Conservation (phyloP, 1,140 invertebrate genomes). For the Saxidomus purpurata region DNA sequence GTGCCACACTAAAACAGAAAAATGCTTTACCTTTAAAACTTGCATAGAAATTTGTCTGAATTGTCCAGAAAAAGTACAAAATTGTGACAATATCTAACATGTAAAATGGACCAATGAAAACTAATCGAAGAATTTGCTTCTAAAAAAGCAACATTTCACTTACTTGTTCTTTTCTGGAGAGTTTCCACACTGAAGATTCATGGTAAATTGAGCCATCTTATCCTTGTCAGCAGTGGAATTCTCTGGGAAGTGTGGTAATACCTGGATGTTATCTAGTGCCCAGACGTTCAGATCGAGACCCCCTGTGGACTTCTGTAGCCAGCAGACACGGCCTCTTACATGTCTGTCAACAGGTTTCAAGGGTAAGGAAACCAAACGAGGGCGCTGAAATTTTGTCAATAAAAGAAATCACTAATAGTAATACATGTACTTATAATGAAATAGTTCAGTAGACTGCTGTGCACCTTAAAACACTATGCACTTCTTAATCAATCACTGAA, state of each 20-base stretch:
- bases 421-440: too few species aligned
- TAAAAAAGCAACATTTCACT: background rate
- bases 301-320: constrained; percentile 83
- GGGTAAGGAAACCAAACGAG: constrained; percentile 73
- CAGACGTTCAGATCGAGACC: constrained; percentile 83
- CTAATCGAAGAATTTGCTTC: too few species aligned
- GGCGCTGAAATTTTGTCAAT: constrained; percentile 65
- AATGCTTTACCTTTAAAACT: background rate
- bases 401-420: too few species aligned
- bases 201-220: constrained; percentile 82
- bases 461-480: too few species aligned
- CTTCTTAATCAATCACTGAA: too few species aligned
- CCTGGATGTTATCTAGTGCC: constrained; percentile 82
- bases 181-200: constrained; percentile 82
- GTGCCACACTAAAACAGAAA: constrained; percentile 77
- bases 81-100: too few species aligned
- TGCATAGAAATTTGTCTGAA: too few species aligned
- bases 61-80: too few species aligned
- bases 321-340: constrained; percentile 80
- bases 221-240: constrained; percentile 65
- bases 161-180: constrained; percentile 71
- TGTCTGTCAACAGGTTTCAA: constrained; percentile 69
- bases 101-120: too few species aligned
- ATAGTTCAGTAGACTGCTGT: too few species aligned
- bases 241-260: constrained; percentile 80